Evolutionary conservation across 2,113 vertebrate species (phyloP).

Genomic region (Procavia capensis): DNA sequence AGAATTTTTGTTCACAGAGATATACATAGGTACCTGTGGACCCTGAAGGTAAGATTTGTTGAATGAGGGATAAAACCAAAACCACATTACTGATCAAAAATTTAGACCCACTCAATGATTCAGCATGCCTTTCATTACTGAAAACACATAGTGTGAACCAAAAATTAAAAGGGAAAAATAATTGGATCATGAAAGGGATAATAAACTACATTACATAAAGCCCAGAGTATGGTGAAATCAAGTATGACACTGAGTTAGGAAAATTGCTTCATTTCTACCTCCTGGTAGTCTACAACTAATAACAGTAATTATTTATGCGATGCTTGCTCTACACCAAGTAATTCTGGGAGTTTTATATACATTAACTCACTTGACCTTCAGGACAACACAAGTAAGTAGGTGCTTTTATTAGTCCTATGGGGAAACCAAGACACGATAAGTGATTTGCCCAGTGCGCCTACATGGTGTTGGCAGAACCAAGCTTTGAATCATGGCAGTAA

Average conservation of each 20-base stretch:
- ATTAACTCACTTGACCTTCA: conserved; percentile 18
- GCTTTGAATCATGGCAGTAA: conserved; percentile 29
- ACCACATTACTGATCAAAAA: too few species aligned
- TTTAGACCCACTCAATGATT: too few species aligned
- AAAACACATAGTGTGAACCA: too few species aligned
- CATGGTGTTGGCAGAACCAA: neutral
- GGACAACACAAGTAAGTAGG: conserved; percentile 50
- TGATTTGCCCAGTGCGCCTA: conserved; percentile 34
- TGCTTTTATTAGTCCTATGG: conserved; percentile 54
- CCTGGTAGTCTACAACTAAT: conserved; percentile 40
- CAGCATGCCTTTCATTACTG: too few species aligned
- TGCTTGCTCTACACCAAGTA: neutral
- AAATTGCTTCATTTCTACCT: conserved; percentile 57
- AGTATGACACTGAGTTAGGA: neutral
- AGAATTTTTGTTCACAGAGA: too few species aligned
- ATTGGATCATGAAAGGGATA: neutral
- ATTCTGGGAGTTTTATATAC: conserved; percentile 14
- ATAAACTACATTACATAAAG: neutral
- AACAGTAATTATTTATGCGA: conserved; percentile 64
- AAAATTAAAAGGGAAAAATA: too few species aligned
- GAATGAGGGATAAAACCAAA: too few species aligned
- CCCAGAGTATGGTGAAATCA: conserved; percentile 52
- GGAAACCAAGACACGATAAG: conserved; percentile 60
- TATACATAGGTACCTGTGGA: too few species aligned
- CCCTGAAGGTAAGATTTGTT: too few species aligned